Evolutionary conservation across 2,888 invertebrate genomes (phyloP).

Genomic region (Amphipyra tragopoginis): DNA sequence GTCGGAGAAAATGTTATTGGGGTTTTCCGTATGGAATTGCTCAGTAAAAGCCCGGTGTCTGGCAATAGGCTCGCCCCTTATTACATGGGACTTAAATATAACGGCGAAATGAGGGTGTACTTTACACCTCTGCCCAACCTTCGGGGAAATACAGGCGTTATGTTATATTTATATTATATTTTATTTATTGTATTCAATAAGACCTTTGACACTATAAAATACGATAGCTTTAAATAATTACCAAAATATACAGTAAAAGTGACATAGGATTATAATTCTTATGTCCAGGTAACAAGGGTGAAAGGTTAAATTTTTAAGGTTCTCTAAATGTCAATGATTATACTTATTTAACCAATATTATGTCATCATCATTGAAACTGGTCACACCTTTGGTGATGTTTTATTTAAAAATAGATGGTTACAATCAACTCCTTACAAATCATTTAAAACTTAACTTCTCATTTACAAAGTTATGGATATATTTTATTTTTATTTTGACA

Average conservation of each 20-base stretch:
- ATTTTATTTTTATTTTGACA: not conserved
- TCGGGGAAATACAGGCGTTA: too few species aligned
- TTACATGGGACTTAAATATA: too few species aligned
- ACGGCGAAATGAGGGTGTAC: too few species aligned
- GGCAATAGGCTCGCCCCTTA: too few species aligned
- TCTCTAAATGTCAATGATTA: slow-evolving; percentile 50
- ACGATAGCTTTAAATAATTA: not conserved
- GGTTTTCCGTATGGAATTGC: too few species aligned
- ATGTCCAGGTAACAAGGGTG: slow-evolving; percentile 20
- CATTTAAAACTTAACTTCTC: not conserved
- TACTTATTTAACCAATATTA: slow-evolving; percentile 53
- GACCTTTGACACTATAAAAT: not conserved
- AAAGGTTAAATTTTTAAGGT: slow-evolving; percentile 21
- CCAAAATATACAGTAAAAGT: slow-evolving; percentile 17
- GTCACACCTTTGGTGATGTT: slow-evolving; percentile 59
- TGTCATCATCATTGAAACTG: slow-evolving; percentile 63
- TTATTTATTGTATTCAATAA: slow-evolving; percentile 11
- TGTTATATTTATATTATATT: too few species aligned
- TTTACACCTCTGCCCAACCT: too few species aligned
- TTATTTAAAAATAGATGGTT: slow-evolving; percentile 46
- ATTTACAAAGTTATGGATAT: not conserved
- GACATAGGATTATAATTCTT: slow-evolving; percentile 31
- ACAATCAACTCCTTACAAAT: not conserved
- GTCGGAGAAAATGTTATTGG: too few species aligned
- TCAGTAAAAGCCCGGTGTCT: too few species aligned